These are phyloP conservation scores for Pardosa pseudoannulata DNA, from an alignment of 2,888 invertebrate genomes.

Conservation along the genomic window DNA sequence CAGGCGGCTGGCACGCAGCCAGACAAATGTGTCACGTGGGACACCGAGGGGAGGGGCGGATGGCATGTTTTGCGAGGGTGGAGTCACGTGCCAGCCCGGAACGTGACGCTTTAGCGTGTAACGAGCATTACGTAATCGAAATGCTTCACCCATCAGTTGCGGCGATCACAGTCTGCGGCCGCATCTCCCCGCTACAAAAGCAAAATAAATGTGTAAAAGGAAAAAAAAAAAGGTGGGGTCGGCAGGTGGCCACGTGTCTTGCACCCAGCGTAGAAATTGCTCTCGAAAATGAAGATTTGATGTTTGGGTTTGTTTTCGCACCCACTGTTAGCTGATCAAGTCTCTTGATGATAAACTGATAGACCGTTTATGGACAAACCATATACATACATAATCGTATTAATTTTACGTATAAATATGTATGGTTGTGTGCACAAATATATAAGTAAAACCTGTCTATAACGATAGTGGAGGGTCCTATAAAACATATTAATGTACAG, in stretches of 20 bases:
- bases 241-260: constrained; percentile 4
- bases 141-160: constrained; percentile 6
- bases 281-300: constrained; percentile 1
- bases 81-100: constrained; percentile 3
- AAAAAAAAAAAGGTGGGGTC: not conserved
- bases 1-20: constrained; percentile 4
- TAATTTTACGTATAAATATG: no score
- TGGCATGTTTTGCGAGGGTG: constrained; percentile 17
- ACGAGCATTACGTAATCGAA: constrained; percentile 17
- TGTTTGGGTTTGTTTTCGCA: constrained; percentile 6
- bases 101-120: constrained; percentile 10
- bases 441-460: no score
- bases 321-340: not conserved
- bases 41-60: constrained; percentile 1
- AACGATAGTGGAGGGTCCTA: no score
- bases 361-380: no score
- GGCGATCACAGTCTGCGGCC: not conserved
- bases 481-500: no score
- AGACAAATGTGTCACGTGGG: constrained; percentile 19
- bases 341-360: no score
- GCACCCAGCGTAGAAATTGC: not conserved
- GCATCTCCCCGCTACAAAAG: constrained; percentile 10
- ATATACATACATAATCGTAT: no score
- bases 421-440: no score
- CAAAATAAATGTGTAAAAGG: not conserved